Evolutionary conservation across 2,113 vertebrate genomes (phyloP).

Genomic region (Cariama cristata): DNA sequence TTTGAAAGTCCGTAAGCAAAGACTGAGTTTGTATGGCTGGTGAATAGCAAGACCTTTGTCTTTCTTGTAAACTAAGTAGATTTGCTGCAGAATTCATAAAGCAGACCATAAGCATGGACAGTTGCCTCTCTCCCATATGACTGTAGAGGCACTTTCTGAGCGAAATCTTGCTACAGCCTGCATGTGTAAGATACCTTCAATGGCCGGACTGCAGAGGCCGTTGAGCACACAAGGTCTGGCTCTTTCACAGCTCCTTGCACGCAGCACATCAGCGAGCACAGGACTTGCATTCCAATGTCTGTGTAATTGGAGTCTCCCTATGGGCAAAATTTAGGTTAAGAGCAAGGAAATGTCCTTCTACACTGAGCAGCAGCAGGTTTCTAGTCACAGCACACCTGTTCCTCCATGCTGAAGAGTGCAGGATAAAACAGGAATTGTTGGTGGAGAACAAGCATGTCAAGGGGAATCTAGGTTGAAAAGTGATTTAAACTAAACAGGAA

Average conservation of each 20-base stretch:
- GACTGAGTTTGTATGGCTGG: background rate
- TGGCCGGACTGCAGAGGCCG: background rate
- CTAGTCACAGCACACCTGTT: conserved; percentile 3
- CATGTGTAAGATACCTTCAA: background rate
- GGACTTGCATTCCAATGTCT: background rate
- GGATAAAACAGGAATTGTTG: background rate
- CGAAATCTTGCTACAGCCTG: background rate
- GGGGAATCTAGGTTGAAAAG: conserved; percentile 19
- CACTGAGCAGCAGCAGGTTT: background rate
- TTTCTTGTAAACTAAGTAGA: background rate
- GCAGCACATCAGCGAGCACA: background rate
- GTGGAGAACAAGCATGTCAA: background rate
- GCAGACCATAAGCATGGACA: background rate
- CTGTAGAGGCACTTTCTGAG: background rate
- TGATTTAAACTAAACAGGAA: background rate
- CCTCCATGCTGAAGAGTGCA: background rate
- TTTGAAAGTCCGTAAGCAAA: background rate
- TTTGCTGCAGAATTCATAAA: background rate
- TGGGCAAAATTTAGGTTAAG: conserved; percentile 7
- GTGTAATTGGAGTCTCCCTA: background rate
- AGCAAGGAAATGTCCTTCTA: conserved; percentile 31
- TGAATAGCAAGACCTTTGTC: background rate
- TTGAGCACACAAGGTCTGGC: background rate
- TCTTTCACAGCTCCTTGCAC: background rate
- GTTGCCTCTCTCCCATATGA: background rate